Evolutionary conservation across 2,888 invertebrate genomes (phyloP).

Genomic region (Mechanitis mazaeus): DNA sequence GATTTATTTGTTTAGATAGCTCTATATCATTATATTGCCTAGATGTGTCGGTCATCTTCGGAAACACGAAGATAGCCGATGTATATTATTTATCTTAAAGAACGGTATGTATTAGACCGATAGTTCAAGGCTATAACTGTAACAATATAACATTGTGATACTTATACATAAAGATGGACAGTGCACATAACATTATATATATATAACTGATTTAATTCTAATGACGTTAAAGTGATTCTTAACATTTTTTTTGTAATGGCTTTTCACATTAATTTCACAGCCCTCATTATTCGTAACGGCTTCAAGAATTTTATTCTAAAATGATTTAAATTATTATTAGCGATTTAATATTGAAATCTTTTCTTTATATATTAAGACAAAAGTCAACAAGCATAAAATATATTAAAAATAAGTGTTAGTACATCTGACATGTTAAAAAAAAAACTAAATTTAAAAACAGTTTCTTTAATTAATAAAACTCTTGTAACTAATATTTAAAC

Average conservation of each 20-base stretch:
- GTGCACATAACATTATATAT: constrained; percentile 7
- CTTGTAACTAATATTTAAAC: constrained; percentile 11
- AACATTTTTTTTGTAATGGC: constrained; percentile 22
- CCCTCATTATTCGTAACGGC: constrained; percentile 56
- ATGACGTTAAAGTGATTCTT: not conserved
- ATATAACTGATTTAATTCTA: constrained; percentile 1
- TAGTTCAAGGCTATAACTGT: constrained; percentile 41
- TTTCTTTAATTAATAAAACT: constrained; percentile 9
- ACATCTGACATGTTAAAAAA: constrained; percentile 1
- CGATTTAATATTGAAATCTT: not conserved
- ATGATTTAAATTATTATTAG: not conserved
- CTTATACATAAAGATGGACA: constrained; percentile 18
- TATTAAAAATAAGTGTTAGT: too few species aligned
- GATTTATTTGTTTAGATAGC: too few species aligned
- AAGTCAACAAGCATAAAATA: not conserved
- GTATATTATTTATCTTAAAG: too few species aligned
- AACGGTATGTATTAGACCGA: constrained; percentile 37
- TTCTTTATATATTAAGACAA: not conserved
- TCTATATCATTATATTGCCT: too few species aligned
- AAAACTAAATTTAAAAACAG: constrained; percentile 10
- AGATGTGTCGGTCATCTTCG: too few species aligned
- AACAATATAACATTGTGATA: not conserved
- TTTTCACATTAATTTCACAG: constrained; percentile 65
- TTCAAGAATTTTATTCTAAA: constrained; percentile 15
- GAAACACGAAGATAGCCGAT: too few species aligned